Evolutionary conservation across 1,140 invertebrate species (phyloP).

Genomic region (Pseudomyrmex cubaensis): DNA sequence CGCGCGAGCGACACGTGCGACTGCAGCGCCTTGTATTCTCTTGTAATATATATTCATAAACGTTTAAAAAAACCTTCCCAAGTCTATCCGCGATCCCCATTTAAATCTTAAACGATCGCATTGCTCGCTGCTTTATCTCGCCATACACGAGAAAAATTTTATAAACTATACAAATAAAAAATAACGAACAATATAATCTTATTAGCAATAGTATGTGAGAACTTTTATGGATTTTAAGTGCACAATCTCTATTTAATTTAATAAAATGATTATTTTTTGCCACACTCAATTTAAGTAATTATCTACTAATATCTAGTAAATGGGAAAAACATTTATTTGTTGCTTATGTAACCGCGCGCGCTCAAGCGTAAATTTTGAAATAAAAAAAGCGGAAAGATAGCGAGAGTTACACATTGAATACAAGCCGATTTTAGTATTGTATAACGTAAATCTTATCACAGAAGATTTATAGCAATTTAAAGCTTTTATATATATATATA

Average conservation of each 20-base stretch:
- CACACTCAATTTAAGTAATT: no score
- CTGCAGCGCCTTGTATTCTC: conserved; percentile 43
- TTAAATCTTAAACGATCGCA: conserved; percentile 33
- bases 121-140: conserved; percentile 13
- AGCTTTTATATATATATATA: conserved; percentile 15
- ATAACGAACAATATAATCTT: neutral
- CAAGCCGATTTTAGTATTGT: neutral
- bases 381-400: neutral
- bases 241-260: no score
- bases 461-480: conserved; percentile 24
- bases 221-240: no score
- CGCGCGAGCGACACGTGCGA: conserved; percentile 58
- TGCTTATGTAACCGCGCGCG: neutral
- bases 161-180: conserved; percentile 46
- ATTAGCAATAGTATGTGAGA: no score
- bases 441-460: neutral
- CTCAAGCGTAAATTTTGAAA: neutral
- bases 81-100: conserved; percentile 39
- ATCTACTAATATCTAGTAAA: neutral
- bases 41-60: conserved; percentile 68
- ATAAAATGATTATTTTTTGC: no score
- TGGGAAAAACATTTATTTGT: neutral
- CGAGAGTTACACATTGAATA: neutral
- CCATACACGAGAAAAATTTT: conserved; percentile 32
- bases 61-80: conserved; percentile 49